Base-by-base conservation (phyloP, 2,113 vertebrate species). In the Coturnix japonica region DNA sequence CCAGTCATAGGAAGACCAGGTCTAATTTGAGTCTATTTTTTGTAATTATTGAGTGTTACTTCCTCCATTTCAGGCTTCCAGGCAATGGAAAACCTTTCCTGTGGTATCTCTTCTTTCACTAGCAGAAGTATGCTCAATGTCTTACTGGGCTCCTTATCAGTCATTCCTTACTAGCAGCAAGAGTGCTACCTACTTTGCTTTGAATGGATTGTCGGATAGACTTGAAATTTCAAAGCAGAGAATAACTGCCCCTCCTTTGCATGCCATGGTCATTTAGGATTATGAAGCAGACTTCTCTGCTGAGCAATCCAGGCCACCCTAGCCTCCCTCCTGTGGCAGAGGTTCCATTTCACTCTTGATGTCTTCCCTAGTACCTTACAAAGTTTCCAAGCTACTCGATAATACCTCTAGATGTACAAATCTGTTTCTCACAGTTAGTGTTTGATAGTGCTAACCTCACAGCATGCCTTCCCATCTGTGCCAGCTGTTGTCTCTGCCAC, bases 181-280 rank as follows among this genome's bases (percentile, higher is more conserved):
- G 5, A 30, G 15, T 19, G 17, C 6, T 60, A 16, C 28, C 33
- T 69, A 43, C 37, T 44, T 91, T 2, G 2, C 19, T 65, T 60
- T 49, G 14, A 54, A 49, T 47, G 79, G 49, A 25, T 15, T 44
- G 31, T 70, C 60, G 17, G 13, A 11, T 66, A 41, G 35, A 60
- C 66, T 15, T 61, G 44, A 4, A 28, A 9, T 31, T 66, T 78
- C 51, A 51, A 33, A 8, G 17, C 71, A 41, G 12, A 71, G 74
- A 51, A 53, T 10, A 18, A 14, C 23, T 47, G 5, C 23, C 64
- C 17, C 61, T 74, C 23, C 54, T 9, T 13, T 54, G 21, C 16
- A 18, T 37, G 22, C 49, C 5, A 2, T 47, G 26, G n/a, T 59
- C 15, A 37, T 0, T 0, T 5, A 57, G 35, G 7, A 59, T 2